Base-by-base conservation (phyloP, 1,140 invertebrate genomes). In the Lepidurus apus region DNA sequence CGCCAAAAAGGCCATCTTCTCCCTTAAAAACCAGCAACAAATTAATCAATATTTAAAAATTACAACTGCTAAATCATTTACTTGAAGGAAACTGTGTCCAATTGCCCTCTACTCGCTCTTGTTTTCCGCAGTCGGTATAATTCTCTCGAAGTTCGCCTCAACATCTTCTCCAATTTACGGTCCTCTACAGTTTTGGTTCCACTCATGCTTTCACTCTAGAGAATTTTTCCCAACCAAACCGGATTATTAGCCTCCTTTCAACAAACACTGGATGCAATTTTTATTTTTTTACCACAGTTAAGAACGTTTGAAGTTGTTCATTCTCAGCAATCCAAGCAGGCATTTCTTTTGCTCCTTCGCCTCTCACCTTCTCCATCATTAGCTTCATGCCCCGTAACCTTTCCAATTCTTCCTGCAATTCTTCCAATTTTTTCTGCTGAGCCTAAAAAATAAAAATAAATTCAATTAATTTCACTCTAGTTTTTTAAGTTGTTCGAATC, bases 1-100 rank as follows among this genome's bases (percentile, higher is more conserved):
- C 1, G 94, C 96, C 84, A 97, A 96, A 86, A 97, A 97, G 13
- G 95, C 93, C 91, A 97, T 97, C 86, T 96, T 97, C 86, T 96
- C 95, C 88, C 95, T 96, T 86, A 34, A 88, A 87, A 82, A 65
- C 79, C 8, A 21, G 1, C 43, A 44, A 77, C 6, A n/a, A n/a
- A n/a, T n/a, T n/a, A n/a, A n/a, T n/a, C n/a, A n/a, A n/a, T n/a
- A n/a, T n/a, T n/a, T n/a, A n/a, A n/a, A n/a, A n/a, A n/a, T n/a
- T n/a, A n/a, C n/a, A n/a, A n/a, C n/a, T n/a, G n/a, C 24, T 26
- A 13, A 73, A 78, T 80, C 79, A 91, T 92, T 90, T 86, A 97
- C 95, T 95, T 96, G 86, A 98, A 97, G 26, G 94, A 95, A 81
- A 95, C 92, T 79, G 96, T 88, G 85, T 97, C 95, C 1, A 95